Percentiles rank a stretch among this genome's conserved stretches.
These are phyloP conservation scores for Panulirus ornatus DNA, from an alignment of 1,140 invertebrate species.

Conservation along the genomic window DNA sequence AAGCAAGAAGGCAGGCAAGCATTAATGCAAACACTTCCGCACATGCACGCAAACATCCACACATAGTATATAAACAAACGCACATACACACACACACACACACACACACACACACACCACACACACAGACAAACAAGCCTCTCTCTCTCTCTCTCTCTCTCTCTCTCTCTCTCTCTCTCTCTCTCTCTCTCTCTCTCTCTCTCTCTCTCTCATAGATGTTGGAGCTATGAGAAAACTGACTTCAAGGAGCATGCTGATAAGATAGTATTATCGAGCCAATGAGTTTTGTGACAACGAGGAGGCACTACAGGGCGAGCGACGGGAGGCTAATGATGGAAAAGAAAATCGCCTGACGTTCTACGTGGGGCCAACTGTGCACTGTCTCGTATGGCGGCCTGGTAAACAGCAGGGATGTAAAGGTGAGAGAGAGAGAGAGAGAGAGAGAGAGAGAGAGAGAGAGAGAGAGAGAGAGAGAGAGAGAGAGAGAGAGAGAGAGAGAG, in stretches of 20 bases:
- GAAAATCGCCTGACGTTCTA: neutral
- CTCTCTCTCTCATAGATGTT: too few relatives aligned
- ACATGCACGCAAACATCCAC: neutral
- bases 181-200: constrained; percentile 7
- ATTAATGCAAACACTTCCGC: neutral
- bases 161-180: constrained; percentile 7
- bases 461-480: too few relatives aligned
- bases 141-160: neutral
- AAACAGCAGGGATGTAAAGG: too few relatives aligned
- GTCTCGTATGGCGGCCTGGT: too few relatives aligned
- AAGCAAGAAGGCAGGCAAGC: neutral
- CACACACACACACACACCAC: neutral
- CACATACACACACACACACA: too few relatives aligned
- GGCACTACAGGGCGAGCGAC: neutral
- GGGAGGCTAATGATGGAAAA: neutral
- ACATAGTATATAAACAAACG: neutral
- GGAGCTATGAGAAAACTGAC: neutral
- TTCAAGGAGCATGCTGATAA: neutral
- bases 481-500: too few relatives aligned
- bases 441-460: too few relatives aligned
- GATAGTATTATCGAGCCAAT: neutral
- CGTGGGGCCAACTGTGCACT: neutral
- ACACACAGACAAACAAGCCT: neutral
- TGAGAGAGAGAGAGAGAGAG: too few relatives aligned
- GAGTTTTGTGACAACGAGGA: neutral